Evolutionary conservation across 2,888 invertebrate genomes (phyloP), one percentile per base, ranked within the genome.

Genomic region (Phymatocera aterrima): DNA sequence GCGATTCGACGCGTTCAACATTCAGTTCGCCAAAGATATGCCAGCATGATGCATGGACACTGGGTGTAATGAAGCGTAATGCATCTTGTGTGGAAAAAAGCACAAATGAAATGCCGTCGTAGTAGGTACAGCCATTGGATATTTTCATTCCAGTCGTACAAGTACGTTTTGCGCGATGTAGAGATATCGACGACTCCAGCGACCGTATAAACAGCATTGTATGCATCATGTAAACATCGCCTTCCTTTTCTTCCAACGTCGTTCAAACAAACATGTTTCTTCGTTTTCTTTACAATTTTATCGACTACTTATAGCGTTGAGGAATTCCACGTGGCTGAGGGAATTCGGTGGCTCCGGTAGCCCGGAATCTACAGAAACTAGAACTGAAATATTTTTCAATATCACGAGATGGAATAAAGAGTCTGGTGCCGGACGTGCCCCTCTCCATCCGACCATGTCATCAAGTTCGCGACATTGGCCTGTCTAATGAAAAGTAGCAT

Each of bases 21-120:
- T 37, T 64, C 64, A 34, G 64, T 68, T 24, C 54, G 54, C 72
- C 72, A 72, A 48, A 51, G 72, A 51, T 72, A 72, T 72, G 72
- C 72, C 72, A 72, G 34, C 72, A 72, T 72, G 72, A 72, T 54
- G 72, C 48, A 72, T 72, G 72, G 72, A 72, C 72, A 54, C 51
- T 51, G 54, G 37, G 72, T 51, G 51, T 72, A 72, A 72, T 54
- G 72, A 51, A 72, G 72, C 72, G 72, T 72, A 54, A 72, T 48
- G 72, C 72, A 51, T 51, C 72, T 72, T 48, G 51, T 8, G 51
- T 54, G 18, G 72, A 40, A 34, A 61, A 43, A 68, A 46, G 28
- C 46, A 46, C 24, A 68, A 68, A 43, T 46, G 68, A 68, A 68
- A 68, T 43, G 12, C 68, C 68, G 68, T 68, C 68, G 43, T 43